phyloP scores from a whole-genome alignment of 2,888 invertebrate genomes.

The Pyrocoelia pectoralis region DNA sequence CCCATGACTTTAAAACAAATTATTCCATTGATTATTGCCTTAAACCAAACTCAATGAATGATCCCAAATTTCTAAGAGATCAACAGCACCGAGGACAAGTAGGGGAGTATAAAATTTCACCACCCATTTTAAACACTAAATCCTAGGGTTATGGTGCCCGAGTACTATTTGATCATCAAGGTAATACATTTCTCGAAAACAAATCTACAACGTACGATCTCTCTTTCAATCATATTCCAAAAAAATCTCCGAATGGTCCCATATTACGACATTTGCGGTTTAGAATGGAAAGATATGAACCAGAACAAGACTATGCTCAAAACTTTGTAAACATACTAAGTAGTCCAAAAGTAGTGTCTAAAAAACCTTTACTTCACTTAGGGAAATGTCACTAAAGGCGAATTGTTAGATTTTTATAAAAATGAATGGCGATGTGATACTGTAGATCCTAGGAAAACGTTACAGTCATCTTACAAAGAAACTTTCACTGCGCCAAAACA shows the following conservation, averaged over 20 bases:
- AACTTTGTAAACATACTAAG: too few relatives aligned
- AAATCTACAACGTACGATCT: constrained; percentile 27
- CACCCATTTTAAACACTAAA: too few relatives aligned
- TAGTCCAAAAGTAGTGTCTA: neutral
- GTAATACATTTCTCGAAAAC: constrained; percentile 26
- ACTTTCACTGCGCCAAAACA: constrained; percentile 15
- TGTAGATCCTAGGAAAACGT: constrained; percentile 21
- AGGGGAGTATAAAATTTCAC: neutral
- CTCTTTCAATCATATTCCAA: constrained; percentile 23
- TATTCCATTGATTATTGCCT: constrained; percentile 16
- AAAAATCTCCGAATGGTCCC: constrained; percentile 17
- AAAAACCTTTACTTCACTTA: constrained; percentile 1
- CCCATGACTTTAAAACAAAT: constrained; percentile 19
- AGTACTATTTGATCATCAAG: constrained; percentile 26
- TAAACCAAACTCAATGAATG: constrained; percentile 20
- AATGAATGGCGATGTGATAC: constrained; percentile 22
- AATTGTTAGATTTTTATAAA: constrained; percentile 17
- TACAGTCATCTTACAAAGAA: constrained; percentile 23
- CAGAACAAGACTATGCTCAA: constrained; percentile 25
- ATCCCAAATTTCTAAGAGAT: constrained; percentile 22
- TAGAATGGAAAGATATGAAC: constrained; percentile 25
- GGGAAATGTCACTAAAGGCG: constrained; percentile 24
- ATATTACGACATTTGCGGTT: constrained; percentile 14
- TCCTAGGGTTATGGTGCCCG: constrained; percentile 28
- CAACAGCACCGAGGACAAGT: constrained; percentile 15